phyloP scores from a whole-genome alignment of 2,888 invertebrate species.

The Pandemis heparana region DNA sequence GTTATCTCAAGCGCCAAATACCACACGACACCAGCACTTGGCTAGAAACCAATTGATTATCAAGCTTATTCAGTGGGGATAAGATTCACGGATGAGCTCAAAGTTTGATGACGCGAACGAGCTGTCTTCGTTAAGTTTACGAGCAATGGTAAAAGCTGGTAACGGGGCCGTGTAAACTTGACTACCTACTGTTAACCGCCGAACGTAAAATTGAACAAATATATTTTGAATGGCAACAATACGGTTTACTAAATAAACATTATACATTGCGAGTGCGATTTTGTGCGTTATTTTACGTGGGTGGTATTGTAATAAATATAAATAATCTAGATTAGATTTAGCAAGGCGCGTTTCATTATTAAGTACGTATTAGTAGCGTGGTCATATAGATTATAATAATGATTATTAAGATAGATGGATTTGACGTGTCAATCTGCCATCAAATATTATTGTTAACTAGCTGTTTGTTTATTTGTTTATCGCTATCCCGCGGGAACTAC shows the following conservation, averaged over 20 bases:
- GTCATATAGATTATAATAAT: no score
- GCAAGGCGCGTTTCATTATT: no score
- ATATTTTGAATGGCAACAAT: constrained; percentile 25
- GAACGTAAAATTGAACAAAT: constrained; percentile 24
- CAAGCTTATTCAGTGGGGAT: neutral
- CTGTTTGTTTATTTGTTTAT: no score
- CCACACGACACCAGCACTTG: constrained; percentile 3
- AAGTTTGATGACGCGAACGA: constrained; percentile 7
- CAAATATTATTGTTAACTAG: no score
- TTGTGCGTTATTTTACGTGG: neutral
- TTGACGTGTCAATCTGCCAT: no score
- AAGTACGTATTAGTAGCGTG: no score
- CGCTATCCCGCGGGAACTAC: no score
- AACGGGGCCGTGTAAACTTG: constrained; percentile 34
- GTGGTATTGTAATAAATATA: neutral
- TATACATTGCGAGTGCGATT: constrained; percentile 10
- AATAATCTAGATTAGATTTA: neutral
- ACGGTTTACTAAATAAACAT: constrained; percentile 1
- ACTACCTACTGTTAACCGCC: constrained; percentile 35
- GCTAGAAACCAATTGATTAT: neutral
- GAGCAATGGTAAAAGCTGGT: constrained; percentile 53
- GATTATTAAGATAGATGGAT: no score
- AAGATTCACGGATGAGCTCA: constrained; percentile 2
- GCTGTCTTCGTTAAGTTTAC: constrained; percentile 63
- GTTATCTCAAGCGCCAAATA: constrained; percentile 57